Base-by-base conservation (phyloP, 2,888 invertebrate species). In the Plagiodera versicolora region DNA sequence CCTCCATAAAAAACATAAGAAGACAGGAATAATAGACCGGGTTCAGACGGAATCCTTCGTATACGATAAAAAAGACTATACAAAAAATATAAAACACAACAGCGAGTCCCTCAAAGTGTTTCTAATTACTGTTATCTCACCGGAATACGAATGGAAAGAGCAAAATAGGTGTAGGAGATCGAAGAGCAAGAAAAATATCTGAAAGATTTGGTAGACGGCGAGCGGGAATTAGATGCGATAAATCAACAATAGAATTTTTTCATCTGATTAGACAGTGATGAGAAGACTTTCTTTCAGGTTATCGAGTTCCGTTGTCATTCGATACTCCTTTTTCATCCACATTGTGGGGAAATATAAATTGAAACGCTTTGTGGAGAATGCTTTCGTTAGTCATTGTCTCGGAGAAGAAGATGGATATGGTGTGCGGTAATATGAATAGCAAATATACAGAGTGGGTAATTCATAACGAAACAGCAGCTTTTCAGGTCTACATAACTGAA, bases 171-270 rank as follows among this genome's bases (percentile, higher is more conserved):
- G 32, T n/a, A 39, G 35, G 19, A 14, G 1, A 11, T 18, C 35
- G 17, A 18, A n/a, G 17, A n/a, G 18, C 9, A 16, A 20, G 35
- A 51, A 35, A 19, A 24, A 51, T 35, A 30, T 17, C 35, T 20
- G 2, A 39, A 17, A 2, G 35, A 51, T 51, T 51, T 19, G 35
- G 39, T 18, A 20, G n/a, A 32, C 52, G 52, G 52, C 39, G 52
- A 39, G 18, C 35, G 20, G 18, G 39, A 52, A 52, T 52, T 52
- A 52, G 35, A 39, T n/a, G 39, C 51, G 51, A 52, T 52, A 52
- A 39, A 39, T 52, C 20, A 51, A 52, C 52, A 39, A 52, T 10
- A 19, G 52, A n/a, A 39, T 51, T 52, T 52, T 39, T 32, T 39
- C 18, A 39, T 39, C 39, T 20, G 52, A 52, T 52, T 52, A 39